Evolutionary conservation across 2,888 invertebrate genomes (phyloP).

Genomic region (Ormyrus nitidulus): DNA sequence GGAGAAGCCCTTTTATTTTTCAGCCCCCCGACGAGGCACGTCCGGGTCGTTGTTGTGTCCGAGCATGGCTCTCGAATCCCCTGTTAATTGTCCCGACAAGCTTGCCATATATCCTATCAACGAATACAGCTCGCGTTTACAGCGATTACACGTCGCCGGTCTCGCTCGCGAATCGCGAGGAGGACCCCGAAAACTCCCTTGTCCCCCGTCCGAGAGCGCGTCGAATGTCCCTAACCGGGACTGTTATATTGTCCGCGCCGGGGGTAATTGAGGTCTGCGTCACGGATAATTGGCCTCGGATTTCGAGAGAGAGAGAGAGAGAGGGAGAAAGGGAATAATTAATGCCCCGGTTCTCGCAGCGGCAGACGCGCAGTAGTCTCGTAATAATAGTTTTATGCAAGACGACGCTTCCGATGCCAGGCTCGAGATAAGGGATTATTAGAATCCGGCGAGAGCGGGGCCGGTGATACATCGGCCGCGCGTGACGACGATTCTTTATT

Average conservation of each 20-base stretch:
- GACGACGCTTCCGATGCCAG: background rate
- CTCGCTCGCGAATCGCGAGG: too few species aligned
- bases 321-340: slow-evolving; percentile 14
- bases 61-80: background rate
- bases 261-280: background rate
- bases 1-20: too few species aligned
- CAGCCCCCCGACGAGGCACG: too few species aligned
- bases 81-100: slow-evolving; percentile 24
- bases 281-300: slow-evolving; percentile 47
- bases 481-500: slow-evolving; percentile 55
- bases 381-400: slow-evolving; percentile 6
- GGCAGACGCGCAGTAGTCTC: background rate
- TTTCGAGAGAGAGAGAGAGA: slow-evolving; percentile 14
- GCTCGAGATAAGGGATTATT: slow-evolving; percentile 26
- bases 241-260: background rate
- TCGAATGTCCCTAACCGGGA: background rate
- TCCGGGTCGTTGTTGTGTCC: too few species aligned
- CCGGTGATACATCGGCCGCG: slow-evolving; percentile 42
- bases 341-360: slow-evolving; percentile 4
- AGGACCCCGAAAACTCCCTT: too few species aligned
- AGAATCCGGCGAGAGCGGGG: background rate
- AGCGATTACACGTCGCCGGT: too few species aligned
- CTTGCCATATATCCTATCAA: too few species aligned
- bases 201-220: background rate
- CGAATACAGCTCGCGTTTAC: too few species aligned